These are phyloP conservation scores for Sinotaia quadrata DNA, from an alignment of 2,888 invertebrate genomes.

Conservation along the genomic window DNA sequence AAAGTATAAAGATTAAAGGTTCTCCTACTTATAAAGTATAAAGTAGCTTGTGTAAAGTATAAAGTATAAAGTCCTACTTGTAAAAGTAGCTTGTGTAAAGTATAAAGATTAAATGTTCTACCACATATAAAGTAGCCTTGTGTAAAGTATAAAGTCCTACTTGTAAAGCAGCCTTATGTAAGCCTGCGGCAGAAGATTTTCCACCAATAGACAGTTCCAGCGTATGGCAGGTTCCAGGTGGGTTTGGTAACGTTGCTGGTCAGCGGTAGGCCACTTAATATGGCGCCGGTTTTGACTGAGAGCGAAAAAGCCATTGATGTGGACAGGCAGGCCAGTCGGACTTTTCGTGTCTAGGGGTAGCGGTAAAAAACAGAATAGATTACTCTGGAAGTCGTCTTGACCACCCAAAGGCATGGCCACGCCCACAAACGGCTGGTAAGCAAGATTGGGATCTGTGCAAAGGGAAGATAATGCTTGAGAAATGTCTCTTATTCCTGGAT, in stretches of 20 bases:
- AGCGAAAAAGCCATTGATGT: constrained; percentile 67
- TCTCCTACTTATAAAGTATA: too few relatives aligned
- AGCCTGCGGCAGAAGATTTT: constrained; percentile 55
- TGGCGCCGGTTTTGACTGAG: constrained; percentile 64
- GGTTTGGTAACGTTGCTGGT: constrained; percentile 35
- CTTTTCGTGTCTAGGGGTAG: constrained; percentile 56
- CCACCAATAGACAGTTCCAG: constrained; percentile 64
- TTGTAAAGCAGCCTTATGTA: constrained; percentile 39
- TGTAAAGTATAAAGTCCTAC: too few relatives aligned
- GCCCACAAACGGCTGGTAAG: background rate
- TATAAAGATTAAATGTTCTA: too few relatives aligned
- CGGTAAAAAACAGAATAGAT: constrained; percentile 68
- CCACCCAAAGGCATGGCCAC: background rate
- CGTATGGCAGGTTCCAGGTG: constrained; percentile 50
- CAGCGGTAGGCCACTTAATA: constrained; percentile 64
- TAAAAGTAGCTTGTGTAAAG: too few relatives aligned
- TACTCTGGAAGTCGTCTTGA: constrained; percentile 44
- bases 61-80: too few relatives aligned
- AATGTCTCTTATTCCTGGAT: background rate
- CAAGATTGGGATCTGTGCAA: background rate
- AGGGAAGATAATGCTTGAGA: background rate
- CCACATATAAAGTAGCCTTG: too few relatives aligned
- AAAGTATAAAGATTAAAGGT: too few relatives aligned
- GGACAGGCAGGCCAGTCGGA: constrained; percentile 66
- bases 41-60: too few relatives aligned